These are phyloP conservation scores for Phaethornis superciliosus DNA, from an alignment of 2,113 vertebrate genomes.

Conservation along the genomic window DNA sequence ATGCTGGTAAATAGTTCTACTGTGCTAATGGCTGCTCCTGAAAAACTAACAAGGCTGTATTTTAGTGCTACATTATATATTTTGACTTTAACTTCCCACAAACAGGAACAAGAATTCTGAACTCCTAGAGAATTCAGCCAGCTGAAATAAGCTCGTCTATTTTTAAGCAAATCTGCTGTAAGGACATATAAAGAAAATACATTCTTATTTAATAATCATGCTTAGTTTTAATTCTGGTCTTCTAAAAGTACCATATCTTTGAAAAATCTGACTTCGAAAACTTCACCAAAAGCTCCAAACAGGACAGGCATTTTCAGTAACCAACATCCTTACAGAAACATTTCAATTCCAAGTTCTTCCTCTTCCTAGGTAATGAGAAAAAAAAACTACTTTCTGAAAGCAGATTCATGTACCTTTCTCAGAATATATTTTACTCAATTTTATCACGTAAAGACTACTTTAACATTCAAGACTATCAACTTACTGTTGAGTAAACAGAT, in stretches of 20 bases:
- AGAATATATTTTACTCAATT: neutral
- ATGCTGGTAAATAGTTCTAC: neutral
- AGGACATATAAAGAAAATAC: neutral
- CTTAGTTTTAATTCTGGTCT: neutral
- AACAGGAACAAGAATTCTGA: neutral
- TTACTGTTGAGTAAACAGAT: neutral
- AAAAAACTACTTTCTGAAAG: neutral
- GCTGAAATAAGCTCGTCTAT: neutral
- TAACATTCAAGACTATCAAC: neutral
- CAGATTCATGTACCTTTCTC: neutral
- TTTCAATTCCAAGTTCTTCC: neutral
- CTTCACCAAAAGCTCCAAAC: neutral
- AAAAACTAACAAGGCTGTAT: neutral
- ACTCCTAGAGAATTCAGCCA: neutral
- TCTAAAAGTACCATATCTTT: neutral
- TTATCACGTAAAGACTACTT: neutral
- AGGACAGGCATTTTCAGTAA: neutral
- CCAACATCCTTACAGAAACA: neutral
- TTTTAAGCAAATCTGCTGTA: neutral
- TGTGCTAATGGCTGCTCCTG: neutral
- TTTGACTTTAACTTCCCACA: neutral
- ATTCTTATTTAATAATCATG: neutral
- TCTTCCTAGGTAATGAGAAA: neutral
- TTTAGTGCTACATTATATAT: neutral
- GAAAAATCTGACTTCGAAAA: neutral